Conservation (phyloP, 2,113 vertebrate species). For the Lontra canadensis region DNA sequence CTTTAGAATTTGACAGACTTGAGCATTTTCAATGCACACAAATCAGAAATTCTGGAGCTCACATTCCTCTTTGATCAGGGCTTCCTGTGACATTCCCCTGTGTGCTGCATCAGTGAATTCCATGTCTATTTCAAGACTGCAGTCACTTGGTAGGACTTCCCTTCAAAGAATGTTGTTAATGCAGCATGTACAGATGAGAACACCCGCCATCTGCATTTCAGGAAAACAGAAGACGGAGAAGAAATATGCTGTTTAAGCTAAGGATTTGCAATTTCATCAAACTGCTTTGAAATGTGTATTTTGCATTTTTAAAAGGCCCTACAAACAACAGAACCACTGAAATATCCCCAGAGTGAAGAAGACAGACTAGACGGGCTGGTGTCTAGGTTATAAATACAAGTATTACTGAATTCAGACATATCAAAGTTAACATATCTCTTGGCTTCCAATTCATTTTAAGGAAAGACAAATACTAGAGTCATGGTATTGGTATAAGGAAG, state of each 20-base stretch:
- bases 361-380: not conserved
- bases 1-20: not conserved
- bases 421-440: not conserved
- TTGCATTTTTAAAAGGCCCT: conserved; percentile 40
- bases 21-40: not conserved
- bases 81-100: not conserved
- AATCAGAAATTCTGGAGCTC: not conserved
- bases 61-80: not conserved
- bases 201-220: conserved; percentile 19
- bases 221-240: conserved; percentile 29
- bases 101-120: not conserved
- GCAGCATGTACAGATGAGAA: not conserved
- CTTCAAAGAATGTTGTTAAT: not conserved
- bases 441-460: not conserved
- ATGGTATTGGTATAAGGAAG: not conserved
- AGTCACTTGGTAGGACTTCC: not conserved
- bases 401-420: not conserved
- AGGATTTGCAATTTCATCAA: conserved; percentile 45
- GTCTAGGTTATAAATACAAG: not conserved
- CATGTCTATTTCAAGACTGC: not conserved
- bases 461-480: not conserved
- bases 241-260: conserved; percentile 8
- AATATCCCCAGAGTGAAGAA: not conserved
- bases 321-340: not conserved
- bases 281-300: not conserved